Conservation (phyloP, 1,140 invertebrate genomes). For the Paralvinella palmiformis region DNA sequence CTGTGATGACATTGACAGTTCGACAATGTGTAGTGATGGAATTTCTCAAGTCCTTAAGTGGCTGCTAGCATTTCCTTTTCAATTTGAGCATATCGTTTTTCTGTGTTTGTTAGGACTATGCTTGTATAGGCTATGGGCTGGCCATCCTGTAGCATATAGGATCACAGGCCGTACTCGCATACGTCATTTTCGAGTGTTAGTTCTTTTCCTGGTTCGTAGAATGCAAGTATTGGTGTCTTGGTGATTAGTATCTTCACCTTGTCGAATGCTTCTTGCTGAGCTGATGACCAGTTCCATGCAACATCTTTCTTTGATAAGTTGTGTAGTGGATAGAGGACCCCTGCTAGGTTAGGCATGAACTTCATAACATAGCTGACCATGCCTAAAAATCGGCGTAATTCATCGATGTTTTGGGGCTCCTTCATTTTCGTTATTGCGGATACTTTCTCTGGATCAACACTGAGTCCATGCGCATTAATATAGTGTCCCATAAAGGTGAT, state of each 20-base stretch:
- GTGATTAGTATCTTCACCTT: conserved; percentile 27
- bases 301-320: conserved; percentile 13
- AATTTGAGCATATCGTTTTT: conserved; percentile 23
- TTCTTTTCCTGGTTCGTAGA: conserved; percentile 3
- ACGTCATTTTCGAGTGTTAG: conserved; percentile 5
- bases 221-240: conserved; percentile 16
- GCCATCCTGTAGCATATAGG: conserved; percentile 3
- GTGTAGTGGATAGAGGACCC: background rate
- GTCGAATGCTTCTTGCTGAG: conserved; percentile 21
- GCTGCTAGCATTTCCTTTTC: conserved; percentile 52
- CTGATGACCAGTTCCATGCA: background rate
- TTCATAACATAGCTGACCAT: conserved; percentile 40
- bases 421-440: conserved; percentile 30
- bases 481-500: conserved; percentile 21
- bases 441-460: conserved; percentile 31
- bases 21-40: conserved; percentile 46
- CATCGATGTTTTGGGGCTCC: conserved; percentile 4
- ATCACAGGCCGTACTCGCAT: conserved; percentile 5
- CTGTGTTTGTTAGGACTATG: background rate
- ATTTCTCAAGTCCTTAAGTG: conserved; percentile 47
- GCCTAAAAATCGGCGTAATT: conserved; percentile 22
- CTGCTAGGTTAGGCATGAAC: conserved; percentile 37
- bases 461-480: conserved; percentile 26
- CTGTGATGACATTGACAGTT: conserved; percentile 25
- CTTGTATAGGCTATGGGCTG: conserved; percentile 2